Base-by-base conservation (phyloP, 2,797 vertebrate genomes). In the Eulemur albifrons region DNA sequence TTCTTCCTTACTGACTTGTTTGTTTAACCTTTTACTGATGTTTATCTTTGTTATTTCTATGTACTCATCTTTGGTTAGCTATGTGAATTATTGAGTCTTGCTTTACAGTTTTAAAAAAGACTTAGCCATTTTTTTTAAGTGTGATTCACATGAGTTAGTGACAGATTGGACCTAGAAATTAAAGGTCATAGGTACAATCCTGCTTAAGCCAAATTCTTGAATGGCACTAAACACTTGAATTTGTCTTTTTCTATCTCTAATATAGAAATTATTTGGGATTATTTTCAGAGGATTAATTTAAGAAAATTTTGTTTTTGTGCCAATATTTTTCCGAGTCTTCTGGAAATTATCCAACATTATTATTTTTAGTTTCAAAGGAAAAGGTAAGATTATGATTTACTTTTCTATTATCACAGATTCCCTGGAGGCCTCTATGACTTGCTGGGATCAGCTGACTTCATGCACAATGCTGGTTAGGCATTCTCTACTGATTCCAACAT, bases 281-380 rank as follows among this genome's bases (percentile, higher is more conserved):
- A 27, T 57, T 81, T 90, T 80, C 32, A 81, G 77, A 95, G 7
- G 3, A 54, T 77, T 88, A 7, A 75, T 67, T 61, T 67, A 88
- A 93, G 61, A 69, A 63, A 70, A 77, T 59, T 54, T 30, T 63
- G 21, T 38, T 57, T 73, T 38, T 65, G 1, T 96, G 40, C n/a
- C 38, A 67, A 73, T 40, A 69, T 57, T 85, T 73, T 90, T 70
- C n/a, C 43, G 63, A 65, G 59, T 80, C 48, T 38, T 69, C 48
- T 79, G 11, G 7, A 96, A 63, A 85, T 88, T 73, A 67, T 65
- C 38, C 18, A 38, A 14, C 5, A 92, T 38, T 70, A 15, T 23
- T 63, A 7, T 89, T 77, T 93, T 84, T 35, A 83, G n/a, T 32
- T 77, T 69, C 32, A 95, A 92, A 91, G 20, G 54, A 72, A 88